phyloP scores from a whole-genome alignment of 1,140 invertebrate genomes.

The Probaryconus sp. region DNA sequence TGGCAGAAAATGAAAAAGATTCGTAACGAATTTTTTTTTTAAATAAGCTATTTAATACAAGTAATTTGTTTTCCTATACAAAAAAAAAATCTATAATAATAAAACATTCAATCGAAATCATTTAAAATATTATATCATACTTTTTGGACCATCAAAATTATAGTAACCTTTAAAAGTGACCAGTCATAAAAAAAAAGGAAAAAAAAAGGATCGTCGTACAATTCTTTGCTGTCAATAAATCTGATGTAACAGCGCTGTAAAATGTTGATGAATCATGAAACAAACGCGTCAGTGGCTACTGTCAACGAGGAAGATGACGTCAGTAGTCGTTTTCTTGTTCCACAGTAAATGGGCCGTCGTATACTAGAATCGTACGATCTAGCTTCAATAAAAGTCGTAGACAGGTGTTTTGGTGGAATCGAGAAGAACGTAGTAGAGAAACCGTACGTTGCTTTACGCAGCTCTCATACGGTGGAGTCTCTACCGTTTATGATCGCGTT shows the following conservation, averaged over 20 bases:
- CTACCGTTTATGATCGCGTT: constrained; percentile 28
- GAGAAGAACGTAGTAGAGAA: constrained; percentile 19
- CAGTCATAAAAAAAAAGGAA: too few relatives aligned
- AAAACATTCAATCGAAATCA: too few relatives aligned
- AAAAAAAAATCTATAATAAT: too few relatives aligned
- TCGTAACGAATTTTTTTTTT: too few relatives aligned
- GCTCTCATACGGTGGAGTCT: constrained; percentile 2
- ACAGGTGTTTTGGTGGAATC: constrained; percentile 45
- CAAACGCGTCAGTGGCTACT: constrained; percentile 34
- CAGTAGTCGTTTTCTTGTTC: background rate
- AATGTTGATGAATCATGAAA: constrained; percentile 56
- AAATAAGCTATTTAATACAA: too few relatives aligned
- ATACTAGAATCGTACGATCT: constrained; percentile 50
- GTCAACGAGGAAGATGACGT: constrained; percentile 22
- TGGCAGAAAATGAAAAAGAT: too few relatives aligned
- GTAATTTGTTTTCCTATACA: too few relatives aligned
- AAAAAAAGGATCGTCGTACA: too few relatives aligned
- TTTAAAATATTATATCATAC: too few relatives aligned
- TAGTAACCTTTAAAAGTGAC: too few relatives aligned
- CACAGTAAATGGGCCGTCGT: constrained; percentile 47
- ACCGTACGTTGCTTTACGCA: constrained; percentile 20
- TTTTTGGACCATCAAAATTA: too few relatives aligned
- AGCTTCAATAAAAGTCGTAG: constrained; percentile 52
- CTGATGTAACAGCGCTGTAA: constrained; percentile 37
- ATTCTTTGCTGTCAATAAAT: constrained; percentile 28